A percentile compares a stretch with the other conserved stretches of the same genome.
These are phyloP conservation scores for Anoplopoma fimbria DNA, from an alignment of 2,113 vertebrate genomes.

Conservation along the genomic window DNA sequence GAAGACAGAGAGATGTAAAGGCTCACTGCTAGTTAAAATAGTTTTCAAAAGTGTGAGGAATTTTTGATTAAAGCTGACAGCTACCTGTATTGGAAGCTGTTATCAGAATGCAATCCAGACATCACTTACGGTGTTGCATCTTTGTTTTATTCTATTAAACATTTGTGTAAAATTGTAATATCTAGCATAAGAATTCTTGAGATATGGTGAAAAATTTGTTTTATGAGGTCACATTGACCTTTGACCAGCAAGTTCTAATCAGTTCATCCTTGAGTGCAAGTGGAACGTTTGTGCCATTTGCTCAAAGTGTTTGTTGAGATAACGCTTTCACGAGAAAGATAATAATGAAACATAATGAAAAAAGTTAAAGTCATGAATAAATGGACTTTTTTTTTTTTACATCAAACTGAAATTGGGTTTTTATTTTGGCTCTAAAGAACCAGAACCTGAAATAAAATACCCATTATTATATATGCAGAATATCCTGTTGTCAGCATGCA, in stretches of 20 bases:
- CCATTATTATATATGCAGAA: neutral
- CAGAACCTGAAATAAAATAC: neutral
- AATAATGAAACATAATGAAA: no score
- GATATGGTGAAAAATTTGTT: no score
- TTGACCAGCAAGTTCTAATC: no score
- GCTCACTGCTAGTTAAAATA: constrained; percentile 15
- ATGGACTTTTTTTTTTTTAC: neutral
- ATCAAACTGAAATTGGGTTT: neutral
- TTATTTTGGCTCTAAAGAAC: neutral
- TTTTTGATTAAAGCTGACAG: constrained; percentile 31
- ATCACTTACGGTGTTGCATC: neutral
- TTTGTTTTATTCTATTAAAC: no score
- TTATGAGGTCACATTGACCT: no score
- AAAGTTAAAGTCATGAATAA: constrained; percentile 5
- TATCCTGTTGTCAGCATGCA: neutral
- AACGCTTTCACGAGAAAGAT: no score
- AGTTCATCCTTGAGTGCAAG: no score
- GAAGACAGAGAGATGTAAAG: neutral
- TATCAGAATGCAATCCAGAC: neutral
- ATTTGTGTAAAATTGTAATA: no score
- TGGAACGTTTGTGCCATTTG: no score
- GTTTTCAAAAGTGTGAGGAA: neutral
- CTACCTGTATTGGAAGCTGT: neutral
- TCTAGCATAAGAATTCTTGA: no score
- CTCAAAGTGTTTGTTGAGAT: no score